These are phyloP conservation scores for Planococcus citri DNA, from an alignment of 1,140 invertebrate genomes.

Conservation along the genomic window DNA sequence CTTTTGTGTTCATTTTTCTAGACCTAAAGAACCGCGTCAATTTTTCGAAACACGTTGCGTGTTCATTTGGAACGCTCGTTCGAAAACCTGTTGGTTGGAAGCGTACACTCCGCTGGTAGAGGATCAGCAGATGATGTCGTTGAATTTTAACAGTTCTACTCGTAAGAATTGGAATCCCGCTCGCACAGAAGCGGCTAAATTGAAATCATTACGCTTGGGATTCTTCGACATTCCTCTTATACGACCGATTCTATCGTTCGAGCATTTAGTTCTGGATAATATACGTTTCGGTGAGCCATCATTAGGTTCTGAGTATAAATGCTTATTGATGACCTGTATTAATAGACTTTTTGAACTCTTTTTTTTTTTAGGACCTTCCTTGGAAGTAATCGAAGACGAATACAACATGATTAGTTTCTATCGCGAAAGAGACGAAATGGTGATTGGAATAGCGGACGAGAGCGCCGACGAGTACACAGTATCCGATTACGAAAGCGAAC, in stretches of 20 bases:
- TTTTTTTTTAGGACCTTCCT: background rate
- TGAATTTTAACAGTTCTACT: background rate
- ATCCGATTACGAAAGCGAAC: slow-evolving; percentile 5
- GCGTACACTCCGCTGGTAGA: slow-evolving; percentile 27
- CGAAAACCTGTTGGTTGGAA: slow-evolving; percentile 27
- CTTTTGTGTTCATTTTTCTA: background rate
- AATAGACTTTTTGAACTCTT: too few relatives aligned
- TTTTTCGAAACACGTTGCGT: slow-evolving; percentile 29
- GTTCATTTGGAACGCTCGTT: slow-evolving; percentile 28
- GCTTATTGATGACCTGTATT: too few relatives aligned
- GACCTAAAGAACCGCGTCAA: slow-evolving; percentile 19
- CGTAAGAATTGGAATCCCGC: slow-evolving; percentile 25
- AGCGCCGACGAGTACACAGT: background rate
- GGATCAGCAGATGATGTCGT: slow-evolving; percentile 1
- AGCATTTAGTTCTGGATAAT: slow-evolving; percentile 21
- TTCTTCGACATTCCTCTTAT: slow-evolving; percentile 19
- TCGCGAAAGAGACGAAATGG: background rate
- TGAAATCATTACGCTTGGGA: slow-evolving; percentile 22
- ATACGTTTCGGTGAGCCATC: background rate
- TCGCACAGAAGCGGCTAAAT: slow-evolving; percentile 23
- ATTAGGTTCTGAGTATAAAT: too few relatives aligned
- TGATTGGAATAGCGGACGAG: background rate
- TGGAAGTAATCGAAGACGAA: slow-evolving; percentile 12
- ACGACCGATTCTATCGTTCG: slow-evolving; percentile 13
- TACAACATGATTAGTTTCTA: slow-evolving; percentile 10